phyloP scores from a whole-genome alignment of 1,140 invertebrate species.

The Drosophila insularis region DNA sequence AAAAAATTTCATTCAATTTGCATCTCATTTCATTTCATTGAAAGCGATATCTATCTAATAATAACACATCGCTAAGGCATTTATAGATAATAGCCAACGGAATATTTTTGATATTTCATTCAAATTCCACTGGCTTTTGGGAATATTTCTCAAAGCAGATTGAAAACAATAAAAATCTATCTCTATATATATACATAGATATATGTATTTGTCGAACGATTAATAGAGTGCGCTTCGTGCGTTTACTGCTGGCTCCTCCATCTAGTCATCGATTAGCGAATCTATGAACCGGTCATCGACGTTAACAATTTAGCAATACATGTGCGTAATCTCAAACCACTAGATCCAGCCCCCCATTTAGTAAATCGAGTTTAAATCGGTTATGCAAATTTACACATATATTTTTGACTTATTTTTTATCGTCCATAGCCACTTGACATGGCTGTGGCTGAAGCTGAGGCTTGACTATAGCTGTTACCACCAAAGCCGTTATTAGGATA shows the following conservation, averaged over 20 bases:
- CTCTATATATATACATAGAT: neutral
- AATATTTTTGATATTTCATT: conserved; percentile 1
- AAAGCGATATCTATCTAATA: conserved; percentile 9
- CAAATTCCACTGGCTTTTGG: neutral
- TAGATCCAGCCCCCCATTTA: neutral
- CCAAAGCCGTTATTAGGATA: conserved; percentile 33
- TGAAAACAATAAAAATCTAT: neutral
- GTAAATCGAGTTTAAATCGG: neutral
- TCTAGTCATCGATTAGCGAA: neutral
- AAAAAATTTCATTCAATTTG: neutral
- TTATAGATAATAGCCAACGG: neutral
- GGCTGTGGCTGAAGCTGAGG: conserved; percentile 44
- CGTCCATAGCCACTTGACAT: conserved; percentile 32
- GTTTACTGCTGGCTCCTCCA: neutral
- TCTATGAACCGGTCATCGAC: neutral
- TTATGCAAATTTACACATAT: neutral
- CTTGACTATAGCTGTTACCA: conserved; percentile 11
- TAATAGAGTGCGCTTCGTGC: neutral
- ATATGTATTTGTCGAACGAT: neutral
- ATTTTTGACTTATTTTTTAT: conserved; percentile 12
- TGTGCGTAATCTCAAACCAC: neutral
- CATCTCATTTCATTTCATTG: neutral
- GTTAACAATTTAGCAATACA: conserved; percentile 3
- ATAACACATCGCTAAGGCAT: conserved; percentile 6
- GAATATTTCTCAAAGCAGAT: neutral